Evolutionary conservation across 2,113 vertebrate genomes (phyloP), one percentile per base, ranked within the genome.

Genomic region (Microcebus griseorufus): DNA sequence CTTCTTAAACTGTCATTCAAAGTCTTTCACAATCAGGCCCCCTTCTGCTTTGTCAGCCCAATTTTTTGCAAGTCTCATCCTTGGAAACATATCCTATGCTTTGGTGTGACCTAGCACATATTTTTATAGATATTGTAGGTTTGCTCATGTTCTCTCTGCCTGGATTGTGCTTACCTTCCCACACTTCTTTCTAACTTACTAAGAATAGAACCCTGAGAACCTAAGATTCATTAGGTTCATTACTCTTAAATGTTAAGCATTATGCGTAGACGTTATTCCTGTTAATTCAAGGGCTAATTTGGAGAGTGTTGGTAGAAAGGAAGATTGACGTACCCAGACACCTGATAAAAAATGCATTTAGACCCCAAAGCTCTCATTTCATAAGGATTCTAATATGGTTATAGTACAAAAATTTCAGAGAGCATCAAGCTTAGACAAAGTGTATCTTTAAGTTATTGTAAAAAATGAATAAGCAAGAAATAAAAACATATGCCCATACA

Each of bases 181-280:
- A 92, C 25, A 83, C 11, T 12, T 29, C 78, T 60, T 78, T 76
- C 51, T 94, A 73, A 45, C n/a, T 75, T 85, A 80, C 58, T 92
- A 80, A 75, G 83, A 94, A 67, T 37, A 88, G 78, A 80, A 79
- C 32, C 16, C 62, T 32, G 70, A 85, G 88, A 93, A 93, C 29
- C 92, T 88, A 70, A 86, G 27, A 29, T 84, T 45, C 42, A 45
- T 45, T 45, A 45, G 42, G 18, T 87, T 72, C 88, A 79, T 55
- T 93, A 13, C 53, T 96, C 93, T 97, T 94, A 97, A 67, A 93
- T 72, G 2, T 34, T 81, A 76, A 97, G 0, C 5, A 42, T 94
- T 79, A 51, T 27, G 17, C 9, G 70, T 62, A 53, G 78, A 34
- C 37, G 75, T 94, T 9, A 17, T 94, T 11, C 22, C 6, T 84